A percentile compares a stretch with the other conserved stretches of the same genome.
Evolutionary conservation across 2,888 invertebrate species (phyloP).

Genomic region (Norana najaformis): DNA sequence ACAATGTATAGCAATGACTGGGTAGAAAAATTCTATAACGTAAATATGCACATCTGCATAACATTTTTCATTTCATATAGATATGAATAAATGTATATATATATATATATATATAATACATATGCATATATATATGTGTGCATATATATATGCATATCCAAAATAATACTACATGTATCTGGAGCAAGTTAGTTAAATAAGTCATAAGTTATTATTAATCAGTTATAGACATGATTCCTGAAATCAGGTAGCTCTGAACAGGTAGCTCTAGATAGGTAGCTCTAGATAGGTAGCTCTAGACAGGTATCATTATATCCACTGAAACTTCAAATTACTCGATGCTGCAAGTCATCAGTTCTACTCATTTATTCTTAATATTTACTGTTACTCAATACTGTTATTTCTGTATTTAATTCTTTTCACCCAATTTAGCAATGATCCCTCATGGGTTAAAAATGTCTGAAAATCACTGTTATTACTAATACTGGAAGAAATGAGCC

Average conservation of each 20-base stretch:
- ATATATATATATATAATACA: neutral
- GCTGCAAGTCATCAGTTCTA: neutral
- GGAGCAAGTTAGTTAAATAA: neutral
- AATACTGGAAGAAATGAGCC: too few relatives aligned
- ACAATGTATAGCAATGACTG: too few relatives aligned
- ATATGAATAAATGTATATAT: too few relatives aligned
- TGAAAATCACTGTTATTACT: too few relatives aligned
- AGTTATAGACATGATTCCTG: too few relatives aligned
- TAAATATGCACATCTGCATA: too few relatives aligned
- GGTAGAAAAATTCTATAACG: too few relatives aligned
- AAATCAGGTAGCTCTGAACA: too few relatives aligned
- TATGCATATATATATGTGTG: neutral
- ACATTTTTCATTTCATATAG: too few relatives aligned
- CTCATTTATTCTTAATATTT: too few relatives aligned
- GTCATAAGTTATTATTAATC: too few relatives aligned
- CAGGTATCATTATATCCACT: neutral
- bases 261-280: neutral
- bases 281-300: neutral
- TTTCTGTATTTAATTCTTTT: neutral
- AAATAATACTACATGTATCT: neutral
- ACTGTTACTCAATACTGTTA: neutral
- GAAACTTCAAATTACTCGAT: neutral
- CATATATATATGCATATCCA: neutral
- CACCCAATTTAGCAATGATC: neutral
- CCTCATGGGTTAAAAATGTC: neutral